A percentile compares a stretch with the other conserved stretches of the same genome.
phyloP scores from a whole-genome alignment of 2,113 vertebrate genomes.

The Talpa occidentalis region DNA sequence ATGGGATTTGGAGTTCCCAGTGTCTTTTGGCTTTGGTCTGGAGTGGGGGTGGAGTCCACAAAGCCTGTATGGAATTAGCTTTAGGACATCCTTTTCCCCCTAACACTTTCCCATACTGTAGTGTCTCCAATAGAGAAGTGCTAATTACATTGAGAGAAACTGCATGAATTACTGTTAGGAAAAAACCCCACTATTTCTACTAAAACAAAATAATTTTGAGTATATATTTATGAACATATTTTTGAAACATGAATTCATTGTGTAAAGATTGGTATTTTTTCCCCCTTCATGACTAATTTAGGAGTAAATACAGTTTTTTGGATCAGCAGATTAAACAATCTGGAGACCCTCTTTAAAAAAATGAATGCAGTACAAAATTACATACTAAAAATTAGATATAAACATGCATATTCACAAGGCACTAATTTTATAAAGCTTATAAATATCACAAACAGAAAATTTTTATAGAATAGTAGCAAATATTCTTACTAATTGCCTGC shows the following conservation, averaged over 20 bases:
- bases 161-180: not conserved
- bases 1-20: no score
- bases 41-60: no score
- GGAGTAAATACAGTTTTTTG: not conserved
- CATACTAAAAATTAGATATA: not conserved
- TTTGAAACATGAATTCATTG: not conserved
- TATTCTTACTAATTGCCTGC: not conserved
- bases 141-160: not conserved
- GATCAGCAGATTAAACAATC: not conserved
- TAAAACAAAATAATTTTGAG: not conserved
- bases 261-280: not conserved
- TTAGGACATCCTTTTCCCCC: no score
- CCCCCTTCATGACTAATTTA: not conserved
- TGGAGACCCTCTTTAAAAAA: not conserved
- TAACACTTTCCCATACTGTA: no score
- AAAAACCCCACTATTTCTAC: not conserved
- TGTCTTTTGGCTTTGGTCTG: no score
- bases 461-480: not conserved
- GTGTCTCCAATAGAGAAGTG: not conserved
- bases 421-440: constrained; percentile 35
- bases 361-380: constrained; percentile 13
- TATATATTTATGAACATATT: not conserved
- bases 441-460: not conserved
- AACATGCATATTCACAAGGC: not conserved
- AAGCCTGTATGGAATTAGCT: no score